Evolutionary conservation across 2,888 invertebrate genomes (phyloP), one percentile per base, ranked within the genome.

Genomic region (Perdita meconis): DNA sequence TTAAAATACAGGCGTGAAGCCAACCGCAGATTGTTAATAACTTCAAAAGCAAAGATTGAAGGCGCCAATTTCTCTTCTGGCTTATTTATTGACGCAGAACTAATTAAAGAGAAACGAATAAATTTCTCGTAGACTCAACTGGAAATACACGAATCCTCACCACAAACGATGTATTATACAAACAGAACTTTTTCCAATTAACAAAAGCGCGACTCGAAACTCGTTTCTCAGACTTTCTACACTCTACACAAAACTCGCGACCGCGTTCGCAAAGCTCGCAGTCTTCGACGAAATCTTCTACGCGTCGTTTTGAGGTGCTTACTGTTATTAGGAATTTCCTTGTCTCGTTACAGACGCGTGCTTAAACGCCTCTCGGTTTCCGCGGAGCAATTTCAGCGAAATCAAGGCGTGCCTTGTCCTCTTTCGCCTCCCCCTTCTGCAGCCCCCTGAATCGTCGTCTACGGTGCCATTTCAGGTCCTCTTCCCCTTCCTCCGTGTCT

Each of bases 351-450:
- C 67, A 34, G 69, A 69, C 73, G 61, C 74, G 63, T 70, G 53
- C 74, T 78, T 68, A 78, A 77, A 80, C 80, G 74, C 66, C 70
- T 59, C 78, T 67, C 50, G 66, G 79, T 77, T 69, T 78, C 73
- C 78, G 50, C 47, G 50, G 36, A 72, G 64, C 68, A 65, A 69
- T 79, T 78, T 40, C 73, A 24, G 22, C 44, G 73, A 65, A 78
- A 79, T 79, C 68, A 78, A 69, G 65, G 79, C 72, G 53, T 69
- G 47, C 8, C 70, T 44, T 53, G 56, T 55, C 60, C 63, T 24
- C 44, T 30, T 64, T 36, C 42, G 16, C 12, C 47, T 13, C 56
- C 40, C 6, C 26, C n/a, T 2, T 8, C 2, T 6, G 2, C 30
- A 30, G 3, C 5, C 19, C 12, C 8, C n/a, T n/a, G n/a, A n/a